Evolutionary conservation across 1,140 invertebrate genomes (phyloP), one percentile per base, ranked within the genome.

Genomic region (Leptonema lineaticorne): DNA sequence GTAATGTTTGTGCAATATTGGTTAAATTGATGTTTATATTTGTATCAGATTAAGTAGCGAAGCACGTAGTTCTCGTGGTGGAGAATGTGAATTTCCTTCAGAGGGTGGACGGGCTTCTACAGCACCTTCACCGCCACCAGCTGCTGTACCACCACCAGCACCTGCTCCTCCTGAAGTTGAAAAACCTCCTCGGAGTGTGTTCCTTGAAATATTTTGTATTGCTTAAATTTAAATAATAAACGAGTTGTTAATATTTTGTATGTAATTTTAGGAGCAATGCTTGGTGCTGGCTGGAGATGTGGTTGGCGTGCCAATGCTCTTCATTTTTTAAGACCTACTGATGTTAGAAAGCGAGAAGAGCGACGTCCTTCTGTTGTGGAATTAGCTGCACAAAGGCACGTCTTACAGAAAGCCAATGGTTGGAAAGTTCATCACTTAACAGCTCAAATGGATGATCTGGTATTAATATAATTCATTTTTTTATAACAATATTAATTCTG

Each of bases 341-440:
- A 98, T 79, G 92, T 98, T 1, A 90, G 90, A 76, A 88, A 91
- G 0, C 92, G 92, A 74, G 92, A 95, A 70, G 93, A 96, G 76
- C 85, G 90, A 69, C 83, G 89, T 70, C 88, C 91, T 5, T 91
- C 92, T 5, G 88, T 96, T 1, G 90, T 90, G 75, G 95, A 97
- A 81, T 82, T 97, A 71, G 92, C 94, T 1, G 92, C 92, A 80
- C 94, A 97, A 76, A 90, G 90, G 74, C 88, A 93, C 75, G 90
- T 96, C 24, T 79, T 92, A 67, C 90, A 94, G 73, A 95, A 92
- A 81, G 86, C 94, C n/a, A 92, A 93, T 76, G 95, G 95, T 9
- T 98, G 95, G 95, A 97, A 97, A 83, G 85, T 97, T 27, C 89
- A 94, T 83, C 93, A 97, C 82, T 84, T 97, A 57, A 91, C 88